Base-by-base conservation (phyloP, 2,113 vertebrate species). In the Sebastes fasciatus region DNA sequence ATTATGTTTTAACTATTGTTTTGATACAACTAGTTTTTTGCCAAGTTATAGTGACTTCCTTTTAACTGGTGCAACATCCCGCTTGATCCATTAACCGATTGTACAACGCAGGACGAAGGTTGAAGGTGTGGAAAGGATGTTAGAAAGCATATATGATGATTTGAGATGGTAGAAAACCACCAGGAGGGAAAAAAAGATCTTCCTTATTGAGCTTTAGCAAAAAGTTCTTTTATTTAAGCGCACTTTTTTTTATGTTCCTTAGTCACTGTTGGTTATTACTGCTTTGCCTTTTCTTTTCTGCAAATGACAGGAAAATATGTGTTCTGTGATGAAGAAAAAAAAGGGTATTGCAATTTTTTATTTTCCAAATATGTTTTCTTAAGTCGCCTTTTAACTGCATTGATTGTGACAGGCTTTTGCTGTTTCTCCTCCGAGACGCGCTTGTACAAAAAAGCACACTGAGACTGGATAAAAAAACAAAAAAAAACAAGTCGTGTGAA, bases 401-500 rank as follows among this genome's bases (percentile, higher is more conserved):
- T 85, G 92, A 94, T 92, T 92, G 91, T 93, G 87, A 80, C 75
- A 23, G 80, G 80, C 87, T 89, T 86, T 65, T 68, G 55, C 80
- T 90, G 91, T 91, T 87, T 89, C 72, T 87, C 84, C 74, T 85
- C 60, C 17, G 69, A 85, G 84, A 91, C 73, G 65, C 71, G 84
- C 89, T 91, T 92, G 90, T 94, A 91, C 55, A 93, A 83, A 90
- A 93, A 92, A 72, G 89, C 92, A 90, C 84, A 90, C 78, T 52
- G 69, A 76, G 77, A 81, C 80, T 89, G 73, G 46, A 46, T 48
- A 45, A 45, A 74, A 65, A 7, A 11, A 61, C 60, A 0, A 0
- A 5, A n/a, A 52, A 43, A 49, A 75, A 46, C 0, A 13, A 46
- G 45, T 77, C 52, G 92, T 93, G 88, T 93, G 95, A 93, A 92